Percentiles rank a stretch among this genome's conserved stretches.
These are phyloP conservation scores for Chionis minor DNA, from an alignment of 2,113 vertebrate species.

Conservation along the genomic window DNA sequence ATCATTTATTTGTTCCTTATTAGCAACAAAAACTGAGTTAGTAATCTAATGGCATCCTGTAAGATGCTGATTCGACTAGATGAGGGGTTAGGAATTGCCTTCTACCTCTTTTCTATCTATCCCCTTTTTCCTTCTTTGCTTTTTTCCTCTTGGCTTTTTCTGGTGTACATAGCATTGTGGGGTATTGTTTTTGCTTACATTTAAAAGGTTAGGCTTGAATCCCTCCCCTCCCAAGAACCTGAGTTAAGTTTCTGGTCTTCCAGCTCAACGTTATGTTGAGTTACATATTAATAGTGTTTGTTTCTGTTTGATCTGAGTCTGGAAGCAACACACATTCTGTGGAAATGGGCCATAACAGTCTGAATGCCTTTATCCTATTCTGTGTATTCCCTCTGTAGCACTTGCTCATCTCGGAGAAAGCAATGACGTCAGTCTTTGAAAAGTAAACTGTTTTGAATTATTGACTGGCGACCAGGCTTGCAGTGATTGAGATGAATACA, in stretches of 20 bases:
- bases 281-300: neutral
- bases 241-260: neutral
- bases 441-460: slow-evolving; percentile 39
- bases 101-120: neutral
- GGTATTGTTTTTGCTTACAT: neutral
- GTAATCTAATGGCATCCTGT: neutral
- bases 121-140: neutral
- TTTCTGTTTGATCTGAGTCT: neutral
- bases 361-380: neutral
- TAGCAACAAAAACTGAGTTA: neutral
- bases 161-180: neutral
- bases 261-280: neutral
- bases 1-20: neutral
- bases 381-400: neutral
- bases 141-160: neutral
- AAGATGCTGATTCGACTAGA: neutral
- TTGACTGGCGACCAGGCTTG: neutral
- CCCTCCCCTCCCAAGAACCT: neutral
- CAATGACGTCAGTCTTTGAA: slow-evolving; percentile 12
- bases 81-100: neutral
- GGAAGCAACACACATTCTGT: neutral
- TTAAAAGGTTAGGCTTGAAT: neutral
- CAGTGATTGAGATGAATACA: neutral
- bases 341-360: neutral
- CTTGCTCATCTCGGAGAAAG: neutral